Conservation (phyloP, 2,113 vertebrate genomes). For the Hippocampus comes region DNA sequence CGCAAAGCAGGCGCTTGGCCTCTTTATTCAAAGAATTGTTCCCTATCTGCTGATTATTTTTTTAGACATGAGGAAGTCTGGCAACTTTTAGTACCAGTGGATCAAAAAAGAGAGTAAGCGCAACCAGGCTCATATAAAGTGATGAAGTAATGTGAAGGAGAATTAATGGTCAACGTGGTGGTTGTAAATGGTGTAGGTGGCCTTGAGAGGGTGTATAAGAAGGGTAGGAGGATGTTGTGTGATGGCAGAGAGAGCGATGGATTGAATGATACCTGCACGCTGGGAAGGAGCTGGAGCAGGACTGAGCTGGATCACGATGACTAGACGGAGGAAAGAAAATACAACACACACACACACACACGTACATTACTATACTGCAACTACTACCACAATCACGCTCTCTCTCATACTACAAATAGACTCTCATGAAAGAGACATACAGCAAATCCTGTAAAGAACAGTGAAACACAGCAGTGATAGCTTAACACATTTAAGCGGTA, state of each 20-base stretch:
- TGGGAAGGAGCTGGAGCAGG: constrained; percentile 96
- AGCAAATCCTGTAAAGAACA: neutral
- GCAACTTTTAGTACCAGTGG: neutral
- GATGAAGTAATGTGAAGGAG: constrained; percentile 3
- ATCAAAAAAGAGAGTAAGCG: neutral
- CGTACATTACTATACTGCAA: constrained; percentile 65
- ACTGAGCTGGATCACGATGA: constrained; percentile 99
- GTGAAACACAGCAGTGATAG: neutral
- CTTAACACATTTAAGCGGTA: neutral
- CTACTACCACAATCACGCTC: constrained; percentile 18
- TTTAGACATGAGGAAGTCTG: neutral
- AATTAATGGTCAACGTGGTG: neutral
- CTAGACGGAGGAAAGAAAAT: constrained; percentile 83
- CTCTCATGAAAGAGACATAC: neutral
- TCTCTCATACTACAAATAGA: neutral
- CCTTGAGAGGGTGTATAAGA: neutral
- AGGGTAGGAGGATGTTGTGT: constrained; percentile 12
- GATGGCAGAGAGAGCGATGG: constrained; percentile 71
- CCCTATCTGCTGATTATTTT: neutral
- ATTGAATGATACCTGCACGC: constrained; percentile 88
- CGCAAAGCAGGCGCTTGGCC: too few species aligned
- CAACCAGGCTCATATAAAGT: neutral
- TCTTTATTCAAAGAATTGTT: too few species aligned
- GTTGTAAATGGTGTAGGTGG: constrained; percentile 7
- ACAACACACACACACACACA: constrained; percentile 68